Conservation (phyloP, 2,888 invertebrate genomes). For the Molorchus minor region DNA sequence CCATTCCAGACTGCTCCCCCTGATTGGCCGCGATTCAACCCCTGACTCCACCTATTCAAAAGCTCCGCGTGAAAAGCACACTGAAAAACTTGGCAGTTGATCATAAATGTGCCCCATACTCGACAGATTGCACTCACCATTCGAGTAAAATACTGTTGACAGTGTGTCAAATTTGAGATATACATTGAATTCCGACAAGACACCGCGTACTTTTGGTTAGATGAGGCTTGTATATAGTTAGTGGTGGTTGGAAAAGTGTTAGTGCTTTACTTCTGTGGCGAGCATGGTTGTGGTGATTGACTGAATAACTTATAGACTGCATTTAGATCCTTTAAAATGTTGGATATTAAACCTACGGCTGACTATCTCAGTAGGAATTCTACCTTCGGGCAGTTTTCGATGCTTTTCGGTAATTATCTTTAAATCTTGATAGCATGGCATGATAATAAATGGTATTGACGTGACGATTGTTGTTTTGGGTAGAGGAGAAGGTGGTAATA, state of each 20-base stretch:
- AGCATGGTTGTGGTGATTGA: constrained; percentile 18
- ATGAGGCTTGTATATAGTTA: background rate
- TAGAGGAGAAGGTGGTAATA: no score
- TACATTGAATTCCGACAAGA: constrained; percentile 3
- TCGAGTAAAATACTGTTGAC: constrained; percentile 39
- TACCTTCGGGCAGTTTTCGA: constrained; percentile 93
- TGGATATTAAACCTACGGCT: constrained; percentile 91
- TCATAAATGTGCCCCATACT: constrained; percentile 58
- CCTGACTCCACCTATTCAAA: constrained; percentile 53
- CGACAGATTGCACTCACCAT: constrained; percentile 51
- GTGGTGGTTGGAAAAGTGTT: constrained; percentile 5
- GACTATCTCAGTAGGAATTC: constrained; percentile 92
- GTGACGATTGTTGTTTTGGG: no score
- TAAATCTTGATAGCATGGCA: no score
- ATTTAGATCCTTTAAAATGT: constrained; percentile 66
- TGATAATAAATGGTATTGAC: no score
- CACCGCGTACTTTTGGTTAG: no score
- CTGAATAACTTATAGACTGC: constrained; percentile 10
- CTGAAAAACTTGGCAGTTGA: constrained; percentile 59
- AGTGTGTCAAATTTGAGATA: constrained; percentile 31
- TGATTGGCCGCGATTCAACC: constrained; percentile 57
- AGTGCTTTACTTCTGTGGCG: constrained; percentile 12
- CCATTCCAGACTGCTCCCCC: constrained; percentile 50
- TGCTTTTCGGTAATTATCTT: constrained; percentile 84
- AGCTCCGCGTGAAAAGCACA: constrained; percentile 50